Conservation (phyloP, 2,888 invertebrate genomes). For the Muscina levida region DNA sequence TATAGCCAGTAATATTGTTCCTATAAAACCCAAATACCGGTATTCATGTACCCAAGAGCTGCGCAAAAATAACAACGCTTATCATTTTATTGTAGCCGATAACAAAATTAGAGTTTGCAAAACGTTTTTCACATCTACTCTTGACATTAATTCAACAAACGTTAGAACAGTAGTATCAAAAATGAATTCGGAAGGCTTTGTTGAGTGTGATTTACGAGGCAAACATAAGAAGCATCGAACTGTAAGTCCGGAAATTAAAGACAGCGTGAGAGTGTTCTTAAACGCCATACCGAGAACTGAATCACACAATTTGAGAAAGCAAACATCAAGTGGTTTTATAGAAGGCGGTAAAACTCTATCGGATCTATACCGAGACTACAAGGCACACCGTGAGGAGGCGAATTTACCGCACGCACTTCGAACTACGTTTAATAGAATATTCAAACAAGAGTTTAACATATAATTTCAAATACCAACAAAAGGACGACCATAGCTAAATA, state of each 20-base stretch:
- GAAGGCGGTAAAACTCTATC: conserved; percentile 70
- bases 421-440: conserved; percentile 60
- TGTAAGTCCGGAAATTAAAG: conserved; percentile 52
- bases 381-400: conserved; percentile 1
- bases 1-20: conserved; percentile 31
- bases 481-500: conserved; percentile 70
- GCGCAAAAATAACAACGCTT: conserved; percentile 31
- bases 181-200: conserved; percentile 21
- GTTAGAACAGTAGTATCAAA: conserved; percentile 33
- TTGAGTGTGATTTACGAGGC: conserved; percentile 5
- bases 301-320: conserved; percentile 47
- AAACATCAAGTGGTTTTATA: conserved; percentile 48
- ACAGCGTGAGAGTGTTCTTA: conserved; percentile 65
- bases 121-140: conserved; percentile 45
- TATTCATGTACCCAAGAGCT: conserved; percentile 36
- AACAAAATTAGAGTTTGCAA: conserved; percentile 39
- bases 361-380: conserved; percentile 64
- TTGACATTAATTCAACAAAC: conserved; percentile 23
- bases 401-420: conserved; percentile 57
- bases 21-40: conserved; percentile 34
- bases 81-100: conserved; percentile 23
- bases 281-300: conserved; percentile 69
- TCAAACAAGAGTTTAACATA: conserved; percentile 58
- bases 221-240: conserved; percentile 41
- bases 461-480: conserved; percentile 55